A percentile compares a stretch with the other conserved stretches of the same genome.
Conservation (phyloP, 2,113 vertebrate genomes). For the Phylloscopus trochilus region DNA sequence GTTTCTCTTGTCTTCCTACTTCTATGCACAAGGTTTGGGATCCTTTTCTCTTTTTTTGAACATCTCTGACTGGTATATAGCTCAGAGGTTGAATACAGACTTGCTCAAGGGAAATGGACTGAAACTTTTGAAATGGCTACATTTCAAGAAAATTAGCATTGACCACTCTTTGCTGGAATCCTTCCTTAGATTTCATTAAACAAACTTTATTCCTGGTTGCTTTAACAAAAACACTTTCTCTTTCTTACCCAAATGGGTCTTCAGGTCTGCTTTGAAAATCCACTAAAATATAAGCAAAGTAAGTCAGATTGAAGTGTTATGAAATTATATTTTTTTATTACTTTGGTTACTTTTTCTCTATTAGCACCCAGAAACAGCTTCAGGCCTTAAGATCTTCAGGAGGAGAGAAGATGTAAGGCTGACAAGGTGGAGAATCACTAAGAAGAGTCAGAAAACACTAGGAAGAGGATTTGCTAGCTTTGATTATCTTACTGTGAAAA, state of each 20-base stretch:
- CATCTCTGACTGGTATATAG: neutral
- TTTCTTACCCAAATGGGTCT: neutral
- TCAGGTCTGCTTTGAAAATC: neutral
- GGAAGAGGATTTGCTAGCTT: neutral
- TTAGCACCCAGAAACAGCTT: neutral
- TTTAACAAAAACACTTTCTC: neutral
- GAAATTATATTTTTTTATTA: neutral
- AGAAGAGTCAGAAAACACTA: neutral
- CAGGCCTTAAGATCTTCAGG: neutral
- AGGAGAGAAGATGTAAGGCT: neutral
- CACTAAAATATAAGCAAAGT: neutral
- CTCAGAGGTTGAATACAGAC: neutral
- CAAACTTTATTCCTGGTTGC: neutral
- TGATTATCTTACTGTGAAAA: neutral
- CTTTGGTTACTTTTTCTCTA: neutral
- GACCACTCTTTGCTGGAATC: neutral
- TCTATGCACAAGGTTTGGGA: neutral
- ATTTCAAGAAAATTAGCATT: neutral
- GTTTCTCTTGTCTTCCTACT: neutral
- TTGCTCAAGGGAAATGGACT: neutral
- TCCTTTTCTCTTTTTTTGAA: neutral
- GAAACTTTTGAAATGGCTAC: neutral
- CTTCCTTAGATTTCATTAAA: neutral
- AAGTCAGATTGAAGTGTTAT: neutral
- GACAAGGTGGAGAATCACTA: neutral